Conservation (phyloP, 2,797 vertebrate genomes). For the Syndactyla subalaris region DNA sequence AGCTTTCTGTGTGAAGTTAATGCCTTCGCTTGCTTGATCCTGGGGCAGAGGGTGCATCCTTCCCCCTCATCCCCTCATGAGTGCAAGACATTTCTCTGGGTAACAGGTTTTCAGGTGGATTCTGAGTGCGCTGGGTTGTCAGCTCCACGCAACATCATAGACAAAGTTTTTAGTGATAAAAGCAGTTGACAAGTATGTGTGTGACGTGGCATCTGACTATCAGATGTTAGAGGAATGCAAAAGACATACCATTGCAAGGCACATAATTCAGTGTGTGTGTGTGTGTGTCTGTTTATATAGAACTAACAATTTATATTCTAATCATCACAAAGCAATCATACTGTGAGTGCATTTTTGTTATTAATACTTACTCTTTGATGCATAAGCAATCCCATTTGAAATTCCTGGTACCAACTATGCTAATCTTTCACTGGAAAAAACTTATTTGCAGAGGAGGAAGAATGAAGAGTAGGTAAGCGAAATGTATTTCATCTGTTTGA, state of each 20-base stretch:
- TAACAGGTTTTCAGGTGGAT: background rate
- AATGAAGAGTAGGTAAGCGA: slow-evolving; percentile 52
- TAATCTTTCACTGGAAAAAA: slow-evolving; percentile 66
- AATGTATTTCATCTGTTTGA: slow-evolving; percentile 56
- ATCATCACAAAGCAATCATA: slow-evolving; percentile 77
- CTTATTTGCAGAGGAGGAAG: slow-evolving; percentile 39
- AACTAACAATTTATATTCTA: slow-evolving; percentile 76
- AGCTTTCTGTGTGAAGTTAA: background rate
- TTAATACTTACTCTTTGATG: slow-evolving; percentile 76
- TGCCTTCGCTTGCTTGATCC: background rate
- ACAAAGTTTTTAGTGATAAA: slow-evolving; percentile 15
- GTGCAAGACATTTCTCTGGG: background rate
- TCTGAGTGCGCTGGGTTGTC: background rate
- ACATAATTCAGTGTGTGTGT: slow-evolving; percentile 54
- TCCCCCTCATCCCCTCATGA: background rate
- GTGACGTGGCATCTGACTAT: slow-evolving; percentile 52
- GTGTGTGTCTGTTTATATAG: slow-evolving; percentile 65
- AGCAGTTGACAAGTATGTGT: slow-evolving; percentile 11
- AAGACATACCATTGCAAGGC: background rate
- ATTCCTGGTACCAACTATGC: slow-evolving; percentile 63
- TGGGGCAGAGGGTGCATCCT: background rate
- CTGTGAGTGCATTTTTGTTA: slow-evolving; percentile 72
- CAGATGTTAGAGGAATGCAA: slow-evolving; percentile 48
- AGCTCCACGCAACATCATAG: background rate
- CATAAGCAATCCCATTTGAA: slow-evolving; percentile 80